Base-by-base conservation (phyloP, 2,113 vertebrate genomes). In the Ophthalmolycus amberensis region DNA sequence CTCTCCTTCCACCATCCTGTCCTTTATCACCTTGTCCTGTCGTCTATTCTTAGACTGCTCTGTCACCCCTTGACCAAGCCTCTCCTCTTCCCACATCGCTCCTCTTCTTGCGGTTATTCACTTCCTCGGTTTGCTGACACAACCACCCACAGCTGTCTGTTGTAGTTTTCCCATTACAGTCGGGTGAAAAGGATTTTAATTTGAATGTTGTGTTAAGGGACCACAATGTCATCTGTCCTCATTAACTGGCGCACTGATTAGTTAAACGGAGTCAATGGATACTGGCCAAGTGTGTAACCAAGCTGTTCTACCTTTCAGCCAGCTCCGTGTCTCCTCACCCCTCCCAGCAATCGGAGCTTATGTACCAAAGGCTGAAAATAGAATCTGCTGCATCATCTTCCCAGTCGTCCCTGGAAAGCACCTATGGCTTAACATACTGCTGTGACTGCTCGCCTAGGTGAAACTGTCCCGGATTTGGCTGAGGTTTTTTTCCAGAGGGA, bases 21-120 rank as follows among this genome's bases (percentile, higher is more conserved):
- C 81, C 79, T 90, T 84, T 71, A 79, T 92, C 84, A 87, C 88
- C 86, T 89, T 84, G 71, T 78, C 65, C 85, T 75, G 85, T 84
- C 85, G 8, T 29, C 83, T 89, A 88, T 91, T 91, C 86, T 89
- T 76, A 79, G 84, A 69, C 79, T 83, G 70, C 65, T 85, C 64
- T 70, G 81, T 89, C 85, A 90, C 82, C 34, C 70, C 69, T 60
- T 75, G 80, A 69, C 79, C 80, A 27, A 65, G 75, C 60, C 71
- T 74, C 73, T 79, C 72, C 72, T 83, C 60, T 59, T 71, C 54
- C 65, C 65, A 65, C 10, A 50, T 80, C 16, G 1, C 54, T 25
- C 50, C 29, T 32, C 5, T 32, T 68, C 38, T 71, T 42, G 67
- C 80, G 37, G 37, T 71, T 71, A 37, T 5, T 84, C 82, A 60